Conservation (phyloP, 1,140 invertebrate genomes). For the Zaprionus vittiger region DNA sequence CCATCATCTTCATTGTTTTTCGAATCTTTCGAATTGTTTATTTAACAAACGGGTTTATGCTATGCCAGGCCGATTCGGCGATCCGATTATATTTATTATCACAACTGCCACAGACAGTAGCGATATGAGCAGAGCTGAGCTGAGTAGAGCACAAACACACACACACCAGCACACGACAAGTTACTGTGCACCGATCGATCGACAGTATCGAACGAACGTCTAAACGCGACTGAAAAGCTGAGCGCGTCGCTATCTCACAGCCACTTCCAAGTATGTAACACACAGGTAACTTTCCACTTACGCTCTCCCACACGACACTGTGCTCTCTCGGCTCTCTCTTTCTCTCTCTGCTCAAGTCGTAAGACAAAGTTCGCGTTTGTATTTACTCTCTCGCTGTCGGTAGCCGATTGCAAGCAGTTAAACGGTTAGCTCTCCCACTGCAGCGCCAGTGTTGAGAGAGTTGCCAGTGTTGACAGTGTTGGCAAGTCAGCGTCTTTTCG, state of each 20-base stretch:
- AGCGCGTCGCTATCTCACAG: not conserved
- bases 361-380: not conserved
- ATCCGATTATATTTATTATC: conserved; percentile 39
- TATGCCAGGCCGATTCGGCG: not conserved
- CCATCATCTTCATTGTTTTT: conserved; percentile 21
- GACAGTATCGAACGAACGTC: conserved; percentile 35
- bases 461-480: no score
- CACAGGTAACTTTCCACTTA: conserved; percentile 36
- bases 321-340: not conserved
- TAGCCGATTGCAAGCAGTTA: not conserved
- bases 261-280: not conserved
- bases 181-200: not conserved
- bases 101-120: conserved; percentile 12
- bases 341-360: not conserved
- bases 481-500: no score
- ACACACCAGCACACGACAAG: not conserved
- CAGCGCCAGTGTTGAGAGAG: no score
- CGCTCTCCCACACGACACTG: not conserved
- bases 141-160: not conserved
- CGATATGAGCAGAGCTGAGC: not conserved
- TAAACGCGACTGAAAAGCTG: conserved; percentile 30
- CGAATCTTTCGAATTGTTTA: not conserved
- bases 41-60: conserved; percentile 42
- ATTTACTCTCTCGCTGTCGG: not conserved
- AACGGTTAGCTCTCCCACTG: not conserved